Base-by-base conservation (phyloP, 2,113 vertebrate species). In the Osmerus mordax region DNA sequence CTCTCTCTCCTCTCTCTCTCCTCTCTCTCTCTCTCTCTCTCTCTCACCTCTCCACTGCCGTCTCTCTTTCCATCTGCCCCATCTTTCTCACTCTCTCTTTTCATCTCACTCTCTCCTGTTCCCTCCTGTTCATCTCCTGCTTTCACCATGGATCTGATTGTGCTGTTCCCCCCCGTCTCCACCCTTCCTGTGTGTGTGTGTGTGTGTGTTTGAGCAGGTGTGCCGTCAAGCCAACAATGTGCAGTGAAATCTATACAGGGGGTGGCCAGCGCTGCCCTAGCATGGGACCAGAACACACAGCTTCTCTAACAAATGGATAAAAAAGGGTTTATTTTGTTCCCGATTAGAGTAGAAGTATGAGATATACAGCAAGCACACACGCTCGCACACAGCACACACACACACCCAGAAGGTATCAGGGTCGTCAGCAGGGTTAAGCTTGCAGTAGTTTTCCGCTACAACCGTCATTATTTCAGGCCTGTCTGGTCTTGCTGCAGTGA, bases 371-470 rank as follows among this genome's bases (percentile, higher is more conserved):
- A 41, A 41, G 36, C 36, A 41, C 29, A 32, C 66, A 53, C n/a
- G 51, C 65, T 56, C 59, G 36, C 56, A 55, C 74, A 70, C 60
- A 72, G n/a, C 51, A 67, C 28, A 36, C 62, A 64, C 62, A 64
- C 62, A 36, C 62, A 64, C 62, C 8, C 29, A 18, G 16, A 3
- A 54, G 12, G 8, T 28, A 1, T 23, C 23, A 23, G 16, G n/a
- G 15, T n/a, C 18, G 15, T n/a, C 56, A 18, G 56, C 56, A 59
- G 16, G 71, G 63, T 28, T 75, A 47, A 67, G 73, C 76, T 52
- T 52, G 56, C 76, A 77, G 87, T 88, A 88, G 58, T 88, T 87
- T 89, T 90, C 88, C 86, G 88, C 73, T 80, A 53, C 76, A 80
- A 78, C 0, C 16, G 12, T 54, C 70, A 70, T 61, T 83, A n/a